Evolutionary conservation across 2,113 vertebrate genomes (phyloP).

Genomic region (Xiphias gladius): DNA sequence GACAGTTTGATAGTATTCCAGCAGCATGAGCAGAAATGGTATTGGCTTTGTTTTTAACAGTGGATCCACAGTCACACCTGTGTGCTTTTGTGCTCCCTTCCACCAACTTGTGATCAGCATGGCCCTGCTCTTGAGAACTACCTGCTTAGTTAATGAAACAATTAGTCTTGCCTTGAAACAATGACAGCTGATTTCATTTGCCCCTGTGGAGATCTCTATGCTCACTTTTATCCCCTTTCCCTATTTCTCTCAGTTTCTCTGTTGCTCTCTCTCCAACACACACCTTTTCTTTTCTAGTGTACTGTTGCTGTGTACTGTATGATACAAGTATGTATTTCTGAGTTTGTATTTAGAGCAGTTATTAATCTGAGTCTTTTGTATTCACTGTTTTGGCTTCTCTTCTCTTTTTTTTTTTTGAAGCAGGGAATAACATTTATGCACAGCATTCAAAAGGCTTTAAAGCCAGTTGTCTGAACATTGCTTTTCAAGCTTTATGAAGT

Average conservation of each 20-base stretch:
- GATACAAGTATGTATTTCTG: conserved; percentile 6
- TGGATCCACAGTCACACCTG: conserved; percentile 58
- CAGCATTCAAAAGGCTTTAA: neutral
- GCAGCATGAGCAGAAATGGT: conserved; percentile 26
- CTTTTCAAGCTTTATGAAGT: conserved; percentile 18
- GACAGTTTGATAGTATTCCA: conserved; percentile 53
- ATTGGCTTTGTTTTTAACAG: conserved; percentile 70
- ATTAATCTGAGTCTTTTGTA: conserved; percentile 22
- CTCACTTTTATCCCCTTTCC: conserved; percentile 20
- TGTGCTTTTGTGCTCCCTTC: conserved; percentile 64
- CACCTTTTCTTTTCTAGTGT: neutral
- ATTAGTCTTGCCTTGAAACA: conserved; percentile 73
- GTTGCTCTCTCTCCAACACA: conserved; percentile 21
- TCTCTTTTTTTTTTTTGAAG: neutral
- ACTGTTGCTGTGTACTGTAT: neutral
- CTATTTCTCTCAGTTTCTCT: conserved; percentile 17
- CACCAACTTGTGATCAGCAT: conserved; percentile 71
- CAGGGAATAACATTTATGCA: conserved; percentile 14
- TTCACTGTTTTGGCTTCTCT: neutral
- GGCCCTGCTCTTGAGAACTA: conserved; percentile 64
- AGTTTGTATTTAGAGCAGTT: conserved; percentile 24
- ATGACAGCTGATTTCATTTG: conserved; percentile 61
- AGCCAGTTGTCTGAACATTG: conserved; percentile 18
- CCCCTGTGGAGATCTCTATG: conserved; percentile 17
- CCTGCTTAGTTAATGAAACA: conserved; percentile 81